phyloP scores from a whole-genome alignment of 2,888 invertebrate genomes.

The Junonia oenone region DNA sequence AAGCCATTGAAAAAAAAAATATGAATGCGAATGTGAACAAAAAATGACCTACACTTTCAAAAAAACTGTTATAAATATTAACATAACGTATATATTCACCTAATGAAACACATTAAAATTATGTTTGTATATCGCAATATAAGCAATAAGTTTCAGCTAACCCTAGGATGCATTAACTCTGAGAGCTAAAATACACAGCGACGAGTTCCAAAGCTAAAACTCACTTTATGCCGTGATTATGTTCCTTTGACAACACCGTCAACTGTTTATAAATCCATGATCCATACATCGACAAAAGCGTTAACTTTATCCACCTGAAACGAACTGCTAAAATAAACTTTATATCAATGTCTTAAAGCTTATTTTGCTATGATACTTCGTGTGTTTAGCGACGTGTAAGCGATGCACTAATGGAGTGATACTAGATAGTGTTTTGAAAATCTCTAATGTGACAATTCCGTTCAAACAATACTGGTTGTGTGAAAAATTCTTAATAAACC shows the following conservation, averaged over 20 bases:
- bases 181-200: slow-evolving; percentile 10
- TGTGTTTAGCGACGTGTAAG: slow-evolving; percentile 9
- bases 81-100: too few species aligned
- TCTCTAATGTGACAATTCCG: neutral
- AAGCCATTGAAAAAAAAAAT: too few species aligned
- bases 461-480: neutral
- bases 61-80: too few species aligned
- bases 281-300: slow-evolving; percentile 6
- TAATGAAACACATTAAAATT: too few species aligned
- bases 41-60: too few species aligned
- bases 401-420: slow-evolving; percentile 16
- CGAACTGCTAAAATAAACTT: neutral
- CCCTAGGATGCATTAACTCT: slow-evolving; percentile 3
- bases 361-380: neutral
- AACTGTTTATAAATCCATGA: slow-evolving; percentile 10
- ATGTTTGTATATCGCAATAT: too few species aligned
- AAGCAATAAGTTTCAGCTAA: neutral
- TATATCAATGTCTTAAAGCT: neutral
- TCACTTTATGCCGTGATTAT: slow-evolving; percentile 17
- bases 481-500: too few species aligned
- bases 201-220: slow-evolving; percentile 7
- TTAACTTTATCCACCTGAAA: neutral
- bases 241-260: slow-evolving; percentile 18
- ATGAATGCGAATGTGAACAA: too few species aligned
- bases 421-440: slow-evolving; percentile 9